Base-by-base conservation (phyloP, 2,797 vertebrate genomes). In the Sternarchorhynchus goeldii region DNA sequence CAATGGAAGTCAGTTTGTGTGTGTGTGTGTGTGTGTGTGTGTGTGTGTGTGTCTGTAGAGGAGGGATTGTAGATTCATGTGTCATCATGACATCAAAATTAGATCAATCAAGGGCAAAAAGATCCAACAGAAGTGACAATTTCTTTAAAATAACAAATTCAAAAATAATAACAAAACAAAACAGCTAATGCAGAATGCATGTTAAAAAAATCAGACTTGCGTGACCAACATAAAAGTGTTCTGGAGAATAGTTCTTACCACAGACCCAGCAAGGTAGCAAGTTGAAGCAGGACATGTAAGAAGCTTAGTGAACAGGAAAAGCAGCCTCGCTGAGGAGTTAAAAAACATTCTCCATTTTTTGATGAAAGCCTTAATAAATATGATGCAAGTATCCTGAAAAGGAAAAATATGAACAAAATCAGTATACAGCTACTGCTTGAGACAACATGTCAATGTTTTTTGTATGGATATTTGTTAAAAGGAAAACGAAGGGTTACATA, bases 341-440 rank as follows among this genome's bases (percentile, higher is more conserved):
- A 36, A 76, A 29, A n/a, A n/a, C 63, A n/a, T 53, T 62, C 62
- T 17, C 3, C 18, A 25, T 73, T 39, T 50, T 31, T 66, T 59
- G 77, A 77, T 50, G 71, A 39, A 73, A 74, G 25, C 17, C 16
- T 16, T 74, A 62, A 59, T 62, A 16, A 67, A 73, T 66, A 64
- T 62, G 56, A 73, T 45, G 6, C 18, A 53, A 58, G 45, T 31
- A 12, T 3, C 50, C 71, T 21, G 3, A 63, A 2, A 34, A 36
- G 36, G 31, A 55, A 63, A 14, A 41, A 59, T 2, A 62, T 55
- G 66, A 32, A 1, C 64, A 39, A 2, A 25, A 50, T 12, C 6
- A 56, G 25, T 62, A 18, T 20, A 29, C 25, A 25, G 25, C 5
- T 8, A 29, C 18, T 41, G 29, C 65, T n/a, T 68, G 4, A 68